phyloP scores from a whole-genome alignment of 2,888 invertebrate genomes.

The Cataglyphis rosenhaueri region DNA sequence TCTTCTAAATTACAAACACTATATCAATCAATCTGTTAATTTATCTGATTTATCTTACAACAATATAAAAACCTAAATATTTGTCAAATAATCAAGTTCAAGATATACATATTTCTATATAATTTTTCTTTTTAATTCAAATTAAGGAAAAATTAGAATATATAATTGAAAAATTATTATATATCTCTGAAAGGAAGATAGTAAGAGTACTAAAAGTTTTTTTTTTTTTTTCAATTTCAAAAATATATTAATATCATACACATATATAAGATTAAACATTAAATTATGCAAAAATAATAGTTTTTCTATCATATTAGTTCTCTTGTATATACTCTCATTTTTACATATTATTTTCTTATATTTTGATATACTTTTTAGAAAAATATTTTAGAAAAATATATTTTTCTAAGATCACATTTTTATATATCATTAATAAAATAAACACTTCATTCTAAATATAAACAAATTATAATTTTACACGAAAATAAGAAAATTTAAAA shows the following conservation, averaged over 20 bases:
- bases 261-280: background rate
- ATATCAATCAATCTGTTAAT: conserved; percentile 13
- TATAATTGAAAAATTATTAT: background rate
- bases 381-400: background rate
- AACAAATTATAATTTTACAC: conserved; percentile 5
- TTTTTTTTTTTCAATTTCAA: background rate
- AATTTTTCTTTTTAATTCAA: background rate
- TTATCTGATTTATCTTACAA: background rate
- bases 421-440: conserved; percentile 17
- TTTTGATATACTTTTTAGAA: background rate
- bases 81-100: background rate
- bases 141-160: conserved; percentile 11
- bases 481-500: conserved; percentile 4
- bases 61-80: background rate
- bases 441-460: conserved; percentile 15
- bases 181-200: background rate
- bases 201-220: background rate
- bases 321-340: background rate
- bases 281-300: background rate
- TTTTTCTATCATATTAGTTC: background rate
- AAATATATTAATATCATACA: background rate
- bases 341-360: background rate
- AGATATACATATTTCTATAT: background rate
- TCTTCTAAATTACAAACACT: conserved; percentile 8
- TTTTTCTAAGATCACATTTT: background rate